phyloP scores from a whole-genome alignment of 2,888 invertebrate species.

The Exocentrus adspersus region DNA sequence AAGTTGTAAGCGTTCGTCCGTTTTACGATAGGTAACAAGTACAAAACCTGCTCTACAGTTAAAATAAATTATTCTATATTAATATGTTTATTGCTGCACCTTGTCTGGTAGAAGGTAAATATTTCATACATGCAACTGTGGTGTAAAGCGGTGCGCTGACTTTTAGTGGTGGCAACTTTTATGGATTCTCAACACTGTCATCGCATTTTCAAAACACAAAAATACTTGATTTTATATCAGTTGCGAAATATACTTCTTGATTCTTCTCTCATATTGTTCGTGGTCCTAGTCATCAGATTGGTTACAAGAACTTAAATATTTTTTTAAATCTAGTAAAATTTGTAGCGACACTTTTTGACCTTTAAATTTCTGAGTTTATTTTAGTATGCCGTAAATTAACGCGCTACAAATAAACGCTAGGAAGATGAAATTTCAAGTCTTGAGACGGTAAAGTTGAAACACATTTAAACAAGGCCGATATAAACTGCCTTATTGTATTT shows the following conservation, averaged over 20 bases:
- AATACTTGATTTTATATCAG: too few relatives aligned
- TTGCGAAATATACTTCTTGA: too few relatives aligned
- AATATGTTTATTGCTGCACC: not conserved
- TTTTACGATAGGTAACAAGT: not conserved
- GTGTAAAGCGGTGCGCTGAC: not conserved
- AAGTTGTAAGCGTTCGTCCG: not conserved
- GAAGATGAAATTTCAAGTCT: conserved; percentile 10
- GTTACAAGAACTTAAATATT: too few relatives aligned
- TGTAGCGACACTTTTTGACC: too few relatives aligned
- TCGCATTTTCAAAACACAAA: too few relatives aligned
- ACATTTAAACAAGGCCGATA: conserved; percentile 33
- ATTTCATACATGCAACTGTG: not conserved
- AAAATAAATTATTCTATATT: not conserved
- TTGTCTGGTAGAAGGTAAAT: not conserved
- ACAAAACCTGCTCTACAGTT: not conserved
- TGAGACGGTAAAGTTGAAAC: conserved; percentile 22
- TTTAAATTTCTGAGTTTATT: too few relatives aligned
- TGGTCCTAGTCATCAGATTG: too few relatives aligned
- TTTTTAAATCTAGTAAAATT: too few relatives aligned
- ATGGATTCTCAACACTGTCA: too few relatives aligned
- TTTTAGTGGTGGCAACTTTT: not conserved
- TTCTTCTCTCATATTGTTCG: too few relatives aligned
- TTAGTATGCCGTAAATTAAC: not conserved
- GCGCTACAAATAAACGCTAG: not conserved
- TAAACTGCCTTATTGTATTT: conserved; percentile 41